Evolutionary conservation across 2,113 vertebrate species (phyloP).

Genomic region (Anoura caudifer): DNA sequence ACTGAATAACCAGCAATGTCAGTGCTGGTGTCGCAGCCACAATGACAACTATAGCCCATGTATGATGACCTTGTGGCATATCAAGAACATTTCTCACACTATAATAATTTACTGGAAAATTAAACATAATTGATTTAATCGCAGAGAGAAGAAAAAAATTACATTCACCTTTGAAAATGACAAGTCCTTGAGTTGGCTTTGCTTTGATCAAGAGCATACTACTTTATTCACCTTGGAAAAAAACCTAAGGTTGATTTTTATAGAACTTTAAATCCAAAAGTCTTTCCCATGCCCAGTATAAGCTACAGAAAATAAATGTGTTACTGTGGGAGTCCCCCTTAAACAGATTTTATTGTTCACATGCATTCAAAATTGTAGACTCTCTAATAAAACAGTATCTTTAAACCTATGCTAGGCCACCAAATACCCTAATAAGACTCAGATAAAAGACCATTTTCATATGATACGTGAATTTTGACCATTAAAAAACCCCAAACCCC

Average conservation of each 20-base stretch:
- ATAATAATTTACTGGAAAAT: slow-evolving; percentile 66
- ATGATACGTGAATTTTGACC: not conserved
- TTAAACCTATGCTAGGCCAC: not conserved
- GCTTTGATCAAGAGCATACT: not conserved
- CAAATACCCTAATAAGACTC: not conserved
- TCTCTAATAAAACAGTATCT: not conserved
- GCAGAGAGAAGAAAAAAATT: not conserved
- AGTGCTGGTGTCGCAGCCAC: not conserved
- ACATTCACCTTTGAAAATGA: not conserved
- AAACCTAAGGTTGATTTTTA: not conserved
- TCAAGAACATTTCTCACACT: slow-evolving; percentile 47
- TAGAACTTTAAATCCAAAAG: not conserved
- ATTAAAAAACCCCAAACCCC: not conserved
- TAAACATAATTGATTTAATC: slow-evolving; percentile 66
- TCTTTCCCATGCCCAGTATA: slow-evolving; percentile 19
- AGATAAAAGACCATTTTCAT: slow-evolving; percentile 47
- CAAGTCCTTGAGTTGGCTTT: slow-evolving; percentile 43
- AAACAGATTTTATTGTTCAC: slow-evolving; percentile 59
- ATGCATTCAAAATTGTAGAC: slow-evolving; percentile 44
- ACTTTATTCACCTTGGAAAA: not conserved
- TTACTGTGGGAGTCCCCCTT: not conserved
- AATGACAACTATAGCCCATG: slow-evolving; percentile 18
- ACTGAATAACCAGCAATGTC: not conserved
- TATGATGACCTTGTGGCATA: slow-evolving; percentile 34
- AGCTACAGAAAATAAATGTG: slow-evolving; percentile 52